Evolutionary conservation across 2,888 invertebrate genomes (phyloP).

Genomic region (Nebria salina): DNA sequence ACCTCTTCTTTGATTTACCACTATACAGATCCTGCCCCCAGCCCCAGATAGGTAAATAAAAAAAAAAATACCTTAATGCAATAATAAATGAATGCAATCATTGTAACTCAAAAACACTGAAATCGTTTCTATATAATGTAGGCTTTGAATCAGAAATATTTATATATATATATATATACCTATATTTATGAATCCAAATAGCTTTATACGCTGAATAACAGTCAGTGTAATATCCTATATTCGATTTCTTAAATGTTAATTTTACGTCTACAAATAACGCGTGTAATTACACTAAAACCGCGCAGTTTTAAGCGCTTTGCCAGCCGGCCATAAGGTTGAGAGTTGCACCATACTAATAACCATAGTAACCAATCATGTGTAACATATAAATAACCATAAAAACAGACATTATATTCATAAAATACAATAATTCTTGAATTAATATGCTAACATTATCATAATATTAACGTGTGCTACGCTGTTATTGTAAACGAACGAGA

Average conservation of each 20-base stretch:
- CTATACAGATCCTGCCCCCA: too few relatives aligned
- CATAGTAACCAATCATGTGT: constrained; percentile 63
- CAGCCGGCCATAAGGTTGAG: constrained; percentile 48
- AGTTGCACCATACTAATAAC: constrained; percentile 49
- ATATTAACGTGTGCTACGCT: constrained; percentile 45
- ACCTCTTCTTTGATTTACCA: too few relatives aligned
- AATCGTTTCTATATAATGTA: not conserved
- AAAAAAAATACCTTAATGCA: too few relatives aligned
- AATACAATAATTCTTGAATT: constrained; percentile 62
- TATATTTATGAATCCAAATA: constrained; percentile 45
- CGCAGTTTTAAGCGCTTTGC: constrained; percentile 29
- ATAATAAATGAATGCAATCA: not conserved
- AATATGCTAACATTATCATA: constrained; percentile 55
- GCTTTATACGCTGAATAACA: constrained; percentile 26
- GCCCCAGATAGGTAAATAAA: too few relatives aligned
- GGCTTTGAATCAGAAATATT: not conserved
- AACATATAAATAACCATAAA: constrained; percentile 64
- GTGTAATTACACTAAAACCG: constrained; percentile 30
- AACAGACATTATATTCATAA: constrained; percentile 62
- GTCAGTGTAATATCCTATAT: constrained; percentile 26
- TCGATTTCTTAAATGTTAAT: constrained; percentile 47
- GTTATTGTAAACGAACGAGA: constrained; percentile 43
- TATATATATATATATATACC: constrained; percentile 28
- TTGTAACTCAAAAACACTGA: not conserved
- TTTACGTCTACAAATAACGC: constrained; percentile 44